Conservation (phyloP, 2,888 invertebrate genomes). For the Abrostola triplasia region DNA sequence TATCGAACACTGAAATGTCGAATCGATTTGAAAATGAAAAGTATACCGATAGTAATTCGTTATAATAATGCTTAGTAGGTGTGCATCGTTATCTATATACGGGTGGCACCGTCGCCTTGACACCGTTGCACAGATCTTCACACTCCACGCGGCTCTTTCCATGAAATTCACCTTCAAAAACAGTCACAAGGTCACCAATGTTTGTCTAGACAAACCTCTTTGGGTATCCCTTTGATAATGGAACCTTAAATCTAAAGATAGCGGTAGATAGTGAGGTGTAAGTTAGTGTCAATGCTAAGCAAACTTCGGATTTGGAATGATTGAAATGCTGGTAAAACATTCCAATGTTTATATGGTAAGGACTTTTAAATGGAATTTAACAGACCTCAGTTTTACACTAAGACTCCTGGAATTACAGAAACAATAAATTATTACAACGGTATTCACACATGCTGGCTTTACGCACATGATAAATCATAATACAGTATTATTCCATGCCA, state of each 20-base stretch:
- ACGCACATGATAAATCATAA: conserved; percentile 61
- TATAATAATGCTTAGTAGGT: conserved; percentile 63
- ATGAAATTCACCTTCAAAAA: conserved; percentile 69
- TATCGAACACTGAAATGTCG: background rate
- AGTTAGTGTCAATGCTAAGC: conserved; percentile 32
- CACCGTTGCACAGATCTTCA: conserved; percentile 73
- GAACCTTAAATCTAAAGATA: conserved; percentile 43
- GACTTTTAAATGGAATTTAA: background rate
- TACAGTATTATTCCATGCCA: conserved; percentile 58
- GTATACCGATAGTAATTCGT: conserved; percentile 53
- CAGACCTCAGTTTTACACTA: conserved; percentile 20
- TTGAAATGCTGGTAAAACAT: conserved; percentile 11
- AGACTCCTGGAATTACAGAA: conserved; percentile 33
- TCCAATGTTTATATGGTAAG: conserved; percentile 2
- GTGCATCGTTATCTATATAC: conserved; percentile 80
- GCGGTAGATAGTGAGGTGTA: conserved; percentile 7
- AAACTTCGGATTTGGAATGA: conserved; percentile 27
- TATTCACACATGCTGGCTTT: conserved; percentile 50
- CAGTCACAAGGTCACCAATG: conserved; percentile 72
- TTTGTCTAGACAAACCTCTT: conserved; percentile 67
- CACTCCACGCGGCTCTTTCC: conserved; percentile 69
- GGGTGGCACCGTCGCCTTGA: conserved; percentile 80
- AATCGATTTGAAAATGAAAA: conserved; percentile 43
- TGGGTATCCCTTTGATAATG: conserved; percentile 42
- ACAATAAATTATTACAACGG: conserved; percentile 51